Percentiles rank a stretch among this genome's conserved stretches.
phyloP scores from a whole-genome alignment of 1,140 invertebrate species.

The Pinna nobilis region DNA sequence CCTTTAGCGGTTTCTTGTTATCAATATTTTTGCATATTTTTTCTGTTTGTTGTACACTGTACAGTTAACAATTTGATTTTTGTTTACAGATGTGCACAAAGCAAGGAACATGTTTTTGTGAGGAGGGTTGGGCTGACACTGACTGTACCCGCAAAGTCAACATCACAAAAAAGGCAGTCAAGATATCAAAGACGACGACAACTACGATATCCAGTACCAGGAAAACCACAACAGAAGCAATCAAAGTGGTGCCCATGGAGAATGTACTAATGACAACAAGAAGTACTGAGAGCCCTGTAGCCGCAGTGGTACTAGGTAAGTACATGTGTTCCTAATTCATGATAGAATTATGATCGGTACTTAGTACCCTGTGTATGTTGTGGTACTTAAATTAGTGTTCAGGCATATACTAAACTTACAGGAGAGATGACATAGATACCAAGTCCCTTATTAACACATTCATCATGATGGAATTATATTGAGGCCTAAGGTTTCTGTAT shows the following conservation, averaged over 20 bases:
- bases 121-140: conserved; percentile 88
- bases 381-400: neutral
- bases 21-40: too few relatives aligned
- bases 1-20: too few relatives aligned
- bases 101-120: conserved; percentile 92
- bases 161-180: conserved; percentile 43
- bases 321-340: neutral
- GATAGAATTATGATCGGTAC: neutral
- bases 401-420: neutral
- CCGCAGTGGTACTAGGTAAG: conserved; percentile 15
- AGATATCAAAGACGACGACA: conserved; percentile 37
- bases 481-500: too few relatives aligned
- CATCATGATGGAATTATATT: too few relatives aligned
- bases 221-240: conserved; percentile 18
- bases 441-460: too few relatives aligned
- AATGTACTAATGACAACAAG: neutral
- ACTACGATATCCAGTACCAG: conserved; percentile 30
- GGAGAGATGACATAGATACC: too few relatives aligned
- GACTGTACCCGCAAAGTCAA: conserved; percentile 86
- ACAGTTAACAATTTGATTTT: too few relatives aligned
- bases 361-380: neutral
- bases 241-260: conserved; percentile 10
- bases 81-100: conserved; percentile 89
- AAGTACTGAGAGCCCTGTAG: conserved; percentile 13
- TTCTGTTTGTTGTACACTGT: too few relatives aligned